Evolutionary conservation across 2,797 vertebrate species (phyloP).

Genomic region (Nannoperca obscura): DNA sequence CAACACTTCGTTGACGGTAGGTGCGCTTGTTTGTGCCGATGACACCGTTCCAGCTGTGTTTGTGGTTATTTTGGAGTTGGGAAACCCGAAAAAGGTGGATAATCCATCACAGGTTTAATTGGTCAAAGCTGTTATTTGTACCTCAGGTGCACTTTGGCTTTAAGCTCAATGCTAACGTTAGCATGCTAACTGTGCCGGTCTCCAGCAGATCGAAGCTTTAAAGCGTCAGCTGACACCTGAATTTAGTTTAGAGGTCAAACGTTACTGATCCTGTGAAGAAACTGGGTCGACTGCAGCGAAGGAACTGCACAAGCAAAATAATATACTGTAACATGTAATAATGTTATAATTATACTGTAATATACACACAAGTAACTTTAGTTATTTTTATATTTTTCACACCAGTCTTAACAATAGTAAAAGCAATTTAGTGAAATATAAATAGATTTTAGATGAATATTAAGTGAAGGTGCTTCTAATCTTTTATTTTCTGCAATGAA

Average conservation of each 20-base stretch:
- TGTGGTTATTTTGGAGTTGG: neutral
- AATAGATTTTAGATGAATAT: neutral
- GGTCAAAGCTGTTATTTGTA: neutral
- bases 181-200: neutral
- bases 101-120: neutral
- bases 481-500: too few relatives aligned
- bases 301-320: neutral
- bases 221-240: conserved; percentile 55
- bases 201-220: conserved; percentile 40
- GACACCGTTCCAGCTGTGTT: neutral
- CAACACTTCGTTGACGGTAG: conserved; percentile 91
- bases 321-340: too few relatives aligned
- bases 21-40: too few relatives aligned
- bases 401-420: too few relatives aligned
- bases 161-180: conserved; percentile 3
- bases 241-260: conserved; percentile 59
- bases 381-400: too few relatives aligned
- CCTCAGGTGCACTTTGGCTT: neutral
- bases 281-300: conserved; percentile 39
- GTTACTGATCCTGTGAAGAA: conserved; percentile 48
- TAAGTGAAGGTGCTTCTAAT: neutral
- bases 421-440: too few relatives aligned
- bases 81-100: neutral
- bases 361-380: too few relatives aligned
- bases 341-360: too few relatives aligned